Conservation (phyloP, 2,113 vertebrate species). For the Hydropotes inermis region DNA sequence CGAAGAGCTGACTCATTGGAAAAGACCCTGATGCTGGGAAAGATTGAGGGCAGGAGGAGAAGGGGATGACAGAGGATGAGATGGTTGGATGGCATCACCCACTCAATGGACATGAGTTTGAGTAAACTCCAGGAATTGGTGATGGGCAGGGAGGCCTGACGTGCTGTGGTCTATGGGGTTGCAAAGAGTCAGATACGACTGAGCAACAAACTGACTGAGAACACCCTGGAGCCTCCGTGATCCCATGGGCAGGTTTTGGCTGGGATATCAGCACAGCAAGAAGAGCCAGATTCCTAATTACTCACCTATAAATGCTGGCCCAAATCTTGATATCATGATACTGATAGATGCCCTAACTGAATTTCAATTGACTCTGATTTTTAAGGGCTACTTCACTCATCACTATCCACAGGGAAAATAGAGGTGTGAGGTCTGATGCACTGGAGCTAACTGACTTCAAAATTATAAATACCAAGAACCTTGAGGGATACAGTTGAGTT, state of each 20-base stretch:
- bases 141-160: background rate
- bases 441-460: background rate
- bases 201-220: background rate
- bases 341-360: background rate
- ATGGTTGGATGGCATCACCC: background rate
- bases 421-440: background rate
- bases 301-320: slow-evolving; percentile 25
- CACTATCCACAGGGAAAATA: background rate
- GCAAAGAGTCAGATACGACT: background rate
- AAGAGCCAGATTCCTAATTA: slow-evolving; percentile 36
- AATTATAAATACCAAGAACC: slow-evolving; percentile 39
- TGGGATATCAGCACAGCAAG: background rate
- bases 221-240: background rate
- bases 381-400: background rate
- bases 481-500: background rate
- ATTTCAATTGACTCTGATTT: slow-evolving; percentile 9
- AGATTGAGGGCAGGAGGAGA: background rate
- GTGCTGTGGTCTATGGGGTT: background rate
- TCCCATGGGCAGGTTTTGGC: background rate
- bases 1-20: background rate
- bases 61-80: background rate
- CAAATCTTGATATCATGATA: background rate
- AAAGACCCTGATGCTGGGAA: background rate
- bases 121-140: background rate
- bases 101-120: background rate